phyloP scores from a whole-genome alignment of 2,888 invertebrate species.

The Hydroisotoma schaefferi region DNA sequence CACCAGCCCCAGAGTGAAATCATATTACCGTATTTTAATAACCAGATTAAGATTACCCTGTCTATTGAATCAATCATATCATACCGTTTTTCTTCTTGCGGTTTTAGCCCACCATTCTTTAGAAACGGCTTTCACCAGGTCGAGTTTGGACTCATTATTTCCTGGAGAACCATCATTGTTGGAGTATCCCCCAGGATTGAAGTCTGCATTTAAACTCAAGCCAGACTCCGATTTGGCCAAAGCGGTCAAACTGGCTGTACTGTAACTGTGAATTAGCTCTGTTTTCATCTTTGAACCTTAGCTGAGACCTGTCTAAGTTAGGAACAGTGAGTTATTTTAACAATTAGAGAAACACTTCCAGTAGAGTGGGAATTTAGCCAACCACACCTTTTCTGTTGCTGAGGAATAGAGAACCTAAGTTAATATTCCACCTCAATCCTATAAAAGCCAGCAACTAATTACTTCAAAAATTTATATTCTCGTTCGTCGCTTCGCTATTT shows the following conservation, averaged over 20 bases:
- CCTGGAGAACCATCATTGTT: slow-evolving; percentile 14
- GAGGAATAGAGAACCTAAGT: background rate
- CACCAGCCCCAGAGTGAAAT: background rate
- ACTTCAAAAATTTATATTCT: background rate
- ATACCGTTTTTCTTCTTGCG: slow-evolving; percentile 44
- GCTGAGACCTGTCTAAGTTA: background rate
- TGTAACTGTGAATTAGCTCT: slow-evolving; percentile 45
- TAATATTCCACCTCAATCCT: background rate
- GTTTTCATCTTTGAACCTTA: slow-evolving; percentile 37
- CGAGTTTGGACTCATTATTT: slow-evolving; percentile 20
- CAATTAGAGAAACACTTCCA: background rate
- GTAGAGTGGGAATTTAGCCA: background rate
- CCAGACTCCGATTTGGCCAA: slow-evolving; percentile 42
- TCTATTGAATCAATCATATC: background rate
- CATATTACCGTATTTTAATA: background rate
- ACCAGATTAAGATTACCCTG: background rate
- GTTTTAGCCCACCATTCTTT: slow-evolving; percentile 34
- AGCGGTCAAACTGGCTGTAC: slow-evolving; percentile 44
- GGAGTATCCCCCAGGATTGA: slow-evolving; percentile 20
- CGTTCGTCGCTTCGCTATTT: background rate
- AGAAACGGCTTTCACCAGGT: slow-evolving; percentile 19
- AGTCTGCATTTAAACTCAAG: slow-evolving; percentile 31
- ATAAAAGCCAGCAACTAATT: no score
- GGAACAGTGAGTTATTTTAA: background rate
- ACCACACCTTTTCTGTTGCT: background rate